phyloP scores from a whole-genome alignment of 2,113 vertebrate species.

The Riparia riparia region DNA sequence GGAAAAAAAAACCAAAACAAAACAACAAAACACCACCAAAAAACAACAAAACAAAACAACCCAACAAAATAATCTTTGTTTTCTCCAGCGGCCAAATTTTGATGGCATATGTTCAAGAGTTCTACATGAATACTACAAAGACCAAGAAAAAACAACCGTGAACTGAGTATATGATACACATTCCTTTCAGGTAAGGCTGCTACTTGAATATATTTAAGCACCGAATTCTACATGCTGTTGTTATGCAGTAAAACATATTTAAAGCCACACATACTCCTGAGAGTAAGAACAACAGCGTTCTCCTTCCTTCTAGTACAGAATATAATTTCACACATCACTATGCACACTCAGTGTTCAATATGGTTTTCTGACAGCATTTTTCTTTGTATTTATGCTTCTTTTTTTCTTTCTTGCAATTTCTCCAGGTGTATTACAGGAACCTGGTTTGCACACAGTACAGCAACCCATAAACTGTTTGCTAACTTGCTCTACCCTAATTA shows the following conservation, averaged over 20 bases:
- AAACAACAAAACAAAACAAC: neutral
- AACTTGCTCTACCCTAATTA: constrained; percentile 8
- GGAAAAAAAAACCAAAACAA: too few species aligned
- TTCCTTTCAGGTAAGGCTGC: neutral
- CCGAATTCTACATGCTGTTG: neutral
- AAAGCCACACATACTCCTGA: neutral
- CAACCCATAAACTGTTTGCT: neutral
- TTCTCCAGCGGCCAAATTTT: neutral
- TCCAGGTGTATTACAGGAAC: neutral
- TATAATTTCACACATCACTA: neutral
- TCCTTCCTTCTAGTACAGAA: neutral
- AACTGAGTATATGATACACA: neutral
- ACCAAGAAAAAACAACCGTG: neutral
- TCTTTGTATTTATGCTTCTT: neutral
- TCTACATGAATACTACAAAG: neutral
- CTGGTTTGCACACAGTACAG: neutral
- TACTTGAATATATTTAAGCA: neutral
- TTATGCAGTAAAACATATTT: neutral
- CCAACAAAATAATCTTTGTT: neutral
- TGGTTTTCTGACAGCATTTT: neutral
- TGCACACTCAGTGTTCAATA: neutral
- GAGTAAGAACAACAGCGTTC: neutral
- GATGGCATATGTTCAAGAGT: fast-evolving
- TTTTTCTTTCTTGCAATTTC: neutral
- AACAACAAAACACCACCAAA: neutral